Conservation (phyloP, 2,888 invertebrate genomes). For the Amphipyra tragopoginis region DNA sequence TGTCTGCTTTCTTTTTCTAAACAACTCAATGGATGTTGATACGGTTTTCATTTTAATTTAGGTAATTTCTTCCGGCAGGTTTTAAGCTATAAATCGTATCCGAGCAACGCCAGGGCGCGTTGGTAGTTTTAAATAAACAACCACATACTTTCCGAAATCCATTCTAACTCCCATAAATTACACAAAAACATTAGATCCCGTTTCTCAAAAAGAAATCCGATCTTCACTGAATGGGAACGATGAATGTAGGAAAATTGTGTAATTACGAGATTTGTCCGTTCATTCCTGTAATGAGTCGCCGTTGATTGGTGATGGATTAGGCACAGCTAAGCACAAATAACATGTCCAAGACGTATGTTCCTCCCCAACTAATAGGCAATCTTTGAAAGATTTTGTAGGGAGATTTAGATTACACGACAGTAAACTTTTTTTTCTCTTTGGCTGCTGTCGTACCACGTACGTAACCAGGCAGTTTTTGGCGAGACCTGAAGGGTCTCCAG, state of each 20-base stretch:
- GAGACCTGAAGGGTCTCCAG: no score
- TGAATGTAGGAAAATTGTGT: slow-evolving; percentile 44
- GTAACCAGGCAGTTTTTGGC: no score
- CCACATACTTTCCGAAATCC: slow-evolving; percentile 10
- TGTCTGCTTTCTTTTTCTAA: no score
- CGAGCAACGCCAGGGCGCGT: no score
- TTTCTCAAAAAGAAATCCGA: slow-evolving; percentile 29
- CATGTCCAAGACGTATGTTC: slow-evolving; percentile 65
- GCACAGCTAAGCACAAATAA: slow-evolving; percentile 59
- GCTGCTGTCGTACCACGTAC: no score
- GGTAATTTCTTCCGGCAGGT: no score
- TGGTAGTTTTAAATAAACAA: no score
- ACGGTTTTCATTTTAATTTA: no score
- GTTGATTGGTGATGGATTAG: slow-evolving; percentile 61
- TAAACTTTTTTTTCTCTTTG: no score
- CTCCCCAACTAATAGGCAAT: slow-evolving; percentile 73
- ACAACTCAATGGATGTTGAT: no score
- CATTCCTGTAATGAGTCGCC: slow-evolving; percentile 52
- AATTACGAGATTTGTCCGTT: slow-evolving; percentile 59
- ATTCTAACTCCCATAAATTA: slow-evolving; percentile 31
- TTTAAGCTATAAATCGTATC: no score
- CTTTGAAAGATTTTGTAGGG: slow-evolving; percentile 70
- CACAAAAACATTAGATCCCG: slow-evolving; percentile 25
- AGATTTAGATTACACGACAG: slow-evolving; percentile 63
- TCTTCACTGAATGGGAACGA: slow-evolving; percentile 17